phyloP scores from a whole-genome alignment of 2,113 vertebrate species.

The Gila orcuttii region DNA sequence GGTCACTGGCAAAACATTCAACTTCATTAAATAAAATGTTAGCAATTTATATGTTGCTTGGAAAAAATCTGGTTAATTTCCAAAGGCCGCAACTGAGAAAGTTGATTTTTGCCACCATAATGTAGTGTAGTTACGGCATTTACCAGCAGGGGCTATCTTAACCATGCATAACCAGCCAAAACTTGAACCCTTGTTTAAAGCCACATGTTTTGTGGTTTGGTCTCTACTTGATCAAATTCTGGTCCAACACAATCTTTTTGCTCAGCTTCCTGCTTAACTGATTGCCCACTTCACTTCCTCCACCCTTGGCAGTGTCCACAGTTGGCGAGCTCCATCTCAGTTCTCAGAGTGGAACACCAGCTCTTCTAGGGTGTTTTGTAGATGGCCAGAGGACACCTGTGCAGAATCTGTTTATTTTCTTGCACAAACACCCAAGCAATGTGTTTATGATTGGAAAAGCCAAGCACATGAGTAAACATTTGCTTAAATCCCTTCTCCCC shows the following conservation, averaged over 20 bases:
- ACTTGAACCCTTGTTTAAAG: slow-evolving; percentile 52
- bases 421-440: slow-evolving; percentile 62
- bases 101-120: background rate
- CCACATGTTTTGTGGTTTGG: slow-evolving; percentile 76
- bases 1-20: background rate
- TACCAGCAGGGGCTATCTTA: slow-evolving; percentile 7
- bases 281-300: slow-evolving; percentile 61
- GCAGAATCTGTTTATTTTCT: slow-evolving; percentile 58
- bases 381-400: slow-evolving; percentile 73
- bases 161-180: background rate
- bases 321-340: slow-evolving; percentile 62
- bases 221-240: slow-evolving; percentile 65
- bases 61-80: background rate
- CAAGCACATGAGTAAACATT: slow-evolving; percentile 62
- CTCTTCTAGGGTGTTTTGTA: slow-evolving; percentile 56
- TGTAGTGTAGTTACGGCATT: background rate
- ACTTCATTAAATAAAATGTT: background rate
- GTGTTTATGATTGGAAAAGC: slow-evolving; percentile 62
- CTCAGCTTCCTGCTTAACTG: slow-evolving; percentile 54
- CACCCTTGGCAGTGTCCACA: slow-evolving; percentile 62
- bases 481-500: slow-evolving; percentile 41
- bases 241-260: slow-evolving; percentile 41
- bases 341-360: slow-evolving; percentile 28
- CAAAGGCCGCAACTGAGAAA: background rate
- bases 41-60: background rate